These are phyloP conservation scores for Colossoma macropomum DNA, from an alignment of 2,113 vertebrate genomes.

Conservation along the genomic window DNA sequence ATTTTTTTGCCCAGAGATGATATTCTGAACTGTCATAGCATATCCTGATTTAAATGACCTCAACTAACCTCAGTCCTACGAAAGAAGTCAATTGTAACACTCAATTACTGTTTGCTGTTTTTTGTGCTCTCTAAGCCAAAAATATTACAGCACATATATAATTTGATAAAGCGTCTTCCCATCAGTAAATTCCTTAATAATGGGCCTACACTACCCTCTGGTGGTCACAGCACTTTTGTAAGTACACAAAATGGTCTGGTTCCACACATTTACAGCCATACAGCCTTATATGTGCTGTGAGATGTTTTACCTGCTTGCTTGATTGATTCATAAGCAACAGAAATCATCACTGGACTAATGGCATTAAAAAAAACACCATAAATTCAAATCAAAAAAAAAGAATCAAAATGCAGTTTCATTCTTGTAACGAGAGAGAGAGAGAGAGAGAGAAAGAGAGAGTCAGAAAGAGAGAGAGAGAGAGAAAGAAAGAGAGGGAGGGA, in stretches of 20 bases:
- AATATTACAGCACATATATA: neutral
- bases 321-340: too few relatives aligned
- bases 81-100: neutral
- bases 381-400: too few relatives aligned
- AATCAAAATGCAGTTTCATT: neutral
- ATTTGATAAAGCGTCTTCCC: too few relatives aligned
- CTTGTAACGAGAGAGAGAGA: neutral
- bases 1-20: too few relatives aligned
- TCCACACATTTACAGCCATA: too few relatives aligned
- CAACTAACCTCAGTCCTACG: neutral
- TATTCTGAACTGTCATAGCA: neutral
- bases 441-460: neutral
- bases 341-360: neutral
- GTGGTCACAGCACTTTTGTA: neutral
- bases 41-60: neutral
- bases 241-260: too few relatives aligned
- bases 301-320: too few relatives aligned
- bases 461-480: neutral
- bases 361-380: neutral
- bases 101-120: neutral
- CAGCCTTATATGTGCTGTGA: too few relatives aligned
- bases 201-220: conserved; percentile 25
- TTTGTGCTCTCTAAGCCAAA: neutral
- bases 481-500: neutral
- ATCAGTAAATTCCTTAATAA: neutral